A percentile compares a stretch with the other conserved stretches of the same genome.
Conservation (phyloP, 1,140 invertebrate genomes). For the Eubasilissa regina region DNA sequence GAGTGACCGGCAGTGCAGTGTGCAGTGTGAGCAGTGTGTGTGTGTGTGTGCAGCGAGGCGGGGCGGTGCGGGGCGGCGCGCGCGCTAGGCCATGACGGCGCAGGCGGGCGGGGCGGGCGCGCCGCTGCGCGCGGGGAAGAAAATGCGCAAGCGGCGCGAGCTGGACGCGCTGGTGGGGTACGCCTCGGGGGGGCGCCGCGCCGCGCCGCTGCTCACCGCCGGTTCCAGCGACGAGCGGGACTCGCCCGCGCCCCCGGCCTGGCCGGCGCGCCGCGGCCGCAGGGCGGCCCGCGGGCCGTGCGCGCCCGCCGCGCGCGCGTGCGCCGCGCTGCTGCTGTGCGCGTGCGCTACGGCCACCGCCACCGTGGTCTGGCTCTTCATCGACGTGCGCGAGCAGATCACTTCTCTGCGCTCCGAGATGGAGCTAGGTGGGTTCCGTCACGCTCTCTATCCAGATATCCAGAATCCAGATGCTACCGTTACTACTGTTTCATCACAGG, state of each 20-base stretch:
- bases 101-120: conserved; percentile 67
- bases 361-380: conserved; percentile 79
- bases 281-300: conserved; percentile 62
- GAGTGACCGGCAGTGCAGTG: no score
- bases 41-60: no score
- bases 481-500: no score
- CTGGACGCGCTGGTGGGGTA: conserved; percentile 73
- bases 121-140: conserved; percentile 73
- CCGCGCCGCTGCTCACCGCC: conserved; percentile 57
- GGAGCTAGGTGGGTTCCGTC: conserved; percentile 75
- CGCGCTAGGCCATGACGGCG: conserved; percentile 30
- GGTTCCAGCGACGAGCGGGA: conserved; percentile 74
- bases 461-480: no score
- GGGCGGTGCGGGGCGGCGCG: neutral
- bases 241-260: conserved; percentile 59
- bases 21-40: no score
- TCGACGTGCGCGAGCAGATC: conserved; percentile 79
- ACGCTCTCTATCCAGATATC: neutral
- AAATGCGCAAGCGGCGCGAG: conserved; percentile 75
- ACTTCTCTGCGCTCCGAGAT: conserved; percentile 77
- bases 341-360: conserved; percentile 78
- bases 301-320: conserved; percentile 73
- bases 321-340: conserved; percentile 75
- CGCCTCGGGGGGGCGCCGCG: conserved; percentile 60
- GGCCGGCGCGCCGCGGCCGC: conserved; percentile 62